Base-by-base conservation (phyloP, 2,113 vertebrate genomes). In the Channa argus region DNA sequence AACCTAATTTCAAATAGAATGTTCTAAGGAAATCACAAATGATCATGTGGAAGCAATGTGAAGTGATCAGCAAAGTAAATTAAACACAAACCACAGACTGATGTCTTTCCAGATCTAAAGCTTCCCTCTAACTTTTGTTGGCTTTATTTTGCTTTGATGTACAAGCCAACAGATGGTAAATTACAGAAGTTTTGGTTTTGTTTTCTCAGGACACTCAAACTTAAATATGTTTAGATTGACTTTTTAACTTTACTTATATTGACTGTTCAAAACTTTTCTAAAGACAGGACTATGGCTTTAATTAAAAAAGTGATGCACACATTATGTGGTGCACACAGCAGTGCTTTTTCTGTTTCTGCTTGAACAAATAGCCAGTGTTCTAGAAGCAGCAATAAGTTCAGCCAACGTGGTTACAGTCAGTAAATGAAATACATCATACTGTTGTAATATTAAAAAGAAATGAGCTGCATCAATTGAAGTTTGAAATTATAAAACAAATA, bases 221-320 rank as follows among this genome's bases (percentile, higher is more conserved):
- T 36, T 56, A 56, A 66, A 76, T 15, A 54, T 46, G 71, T 76
- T 55, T 76, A 44, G 7, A 76, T 38, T 62, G 66, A 76, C 49
- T 65, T 71, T 81, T 50, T 76, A 65, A 75, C 55, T 66, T 66
- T 3, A 66, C 49, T 81, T 33, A 14, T 14, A 81, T 44, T 37
- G 79, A 76, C 61, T 63, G 8, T 9, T 61, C 5, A 8, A 14
- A 51, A n/a, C 13, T 33, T 37, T 47, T 38, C 33, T 15, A 56
- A 56, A 36, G 37, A 56, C 33, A 68, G 36, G 38, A 13, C 37
- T 44, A 52, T 52, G 10, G 36, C 47, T 65, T 54, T 71, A 8
- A 64, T 60, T n/a, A n/a, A 59, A n/a, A 66, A 70, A 81, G 49
- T 38, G 53, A 53, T 52, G 51, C n/a, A 38, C 33, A 12, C 45